Conservation (phyloP, 23 tunicate species). For the Diplosoma virens region DNA sequence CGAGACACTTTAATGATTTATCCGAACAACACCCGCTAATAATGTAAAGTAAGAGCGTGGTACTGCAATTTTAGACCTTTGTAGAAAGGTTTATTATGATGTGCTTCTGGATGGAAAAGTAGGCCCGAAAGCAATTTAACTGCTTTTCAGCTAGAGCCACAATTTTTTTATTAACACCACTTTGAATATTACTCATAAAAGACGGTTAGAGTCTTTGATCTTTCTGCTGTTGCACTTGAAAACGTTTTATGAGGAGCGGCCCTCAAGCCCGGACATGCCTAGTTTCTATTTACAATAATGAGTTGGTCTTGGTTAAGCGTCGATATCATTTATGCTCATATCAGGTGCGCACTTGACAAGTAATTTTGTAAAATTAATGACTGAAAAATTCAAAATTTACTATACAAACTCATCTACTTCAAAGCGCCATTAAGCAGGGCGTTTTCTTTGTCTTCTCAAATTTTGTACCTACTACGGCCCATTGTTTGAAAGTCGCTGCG, state of each 20-base stretch:
- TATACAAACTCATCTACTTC: neutral
- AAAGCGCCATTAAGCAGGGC: neutral
- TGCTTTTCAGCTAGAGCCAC: too few relatives aligned
- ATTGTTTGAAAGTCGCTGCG: neutral
- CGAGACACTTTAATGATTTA: too few relatives aligned
- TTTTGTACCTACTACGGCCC: neutral
- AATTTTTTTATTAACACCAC: too few relatives aligned
- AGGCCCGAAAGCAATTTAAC: too few relatives aligned
- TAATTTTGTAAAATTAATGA: conserved; percentile 7
- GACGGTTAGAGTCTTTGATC: too few relatives aligned
- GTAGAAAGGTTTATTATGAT: too few relatives aligned
- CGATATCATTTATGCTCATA: neutral
- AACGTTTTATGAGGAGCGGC: neutral
- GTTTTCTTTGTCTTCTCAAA: neutral
- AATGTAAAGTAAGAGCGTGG: too few relatives aligned
- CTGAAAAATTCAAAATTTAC: neutral
- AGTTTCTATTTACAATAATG: neutral
- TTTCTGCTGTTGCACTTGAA: conserved; percentile 9
- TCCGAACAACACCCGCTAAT: too few relatives aligned
- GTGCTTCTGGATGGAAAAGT: too few relatives aligned
- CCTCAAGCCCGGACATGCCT: neutral
- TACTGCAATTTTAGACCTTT: too few relatives aligned
- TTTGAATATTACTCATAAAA: too few relatives aligned
- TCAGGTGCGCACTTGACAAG: neutral
- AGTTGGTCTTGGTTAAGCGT: neutral